phyloP scores from a whole-genome alignment of 2,113 vertebrate genomes.

The Daubentonia madagascariensis region DNA sequence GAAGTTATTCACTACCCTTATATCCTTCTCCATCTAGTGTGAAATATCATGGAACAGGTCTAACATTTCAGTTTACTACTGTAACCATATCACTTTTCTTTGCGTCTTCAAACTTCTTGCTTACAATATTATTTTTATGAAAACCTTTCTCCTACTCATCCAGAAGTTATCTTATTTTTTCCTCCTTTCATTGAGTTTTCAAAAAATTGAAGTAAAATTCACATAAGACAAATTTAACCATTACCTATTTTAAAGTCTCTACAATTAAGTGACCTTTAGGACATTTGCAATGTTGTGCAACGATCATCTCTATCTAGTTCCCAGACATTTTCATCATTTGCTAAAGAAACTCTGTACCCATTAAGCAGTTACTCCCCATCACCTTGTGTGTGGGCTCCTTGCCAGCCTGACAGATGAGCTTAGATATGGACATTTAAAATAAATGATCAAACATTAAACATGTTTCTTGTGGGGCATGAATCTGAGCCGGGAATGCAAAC shows the following conservation, averaged over 20 bases:
- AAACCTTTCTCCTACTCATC: background rate
- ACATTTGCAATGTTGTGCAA: background rate
- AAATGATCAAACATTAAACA: background rate
- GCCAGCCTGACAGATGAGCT: background rate
- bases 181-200: background rate
- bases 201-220: background rate
- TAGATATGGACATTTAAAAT: background rate
- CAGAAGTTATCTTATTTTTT: background rate
- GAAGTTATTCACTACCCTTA: background rate
- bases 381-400: rapidly evolving
- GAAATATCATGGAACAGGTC: background rate
- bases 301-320: background rate
- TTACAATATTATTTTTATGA: background rate
- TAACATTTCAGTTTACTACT: background rate
- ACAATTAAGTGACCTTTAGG: background rate
- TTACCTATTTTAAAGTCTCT: background rate
- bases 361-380: background rate
- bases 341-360: background rate
- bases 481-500: background rate
- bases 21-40: background rate
- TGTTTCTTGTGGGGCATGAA: background rate
- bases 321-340: background rate
- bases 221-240: background rate
- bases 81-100: background rate
- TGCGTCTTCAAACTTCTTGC: background rate